Base-by-base conservation (phyloP, 1,140 invertebrate species). In the Aphelenchoides avenae region DNA sequence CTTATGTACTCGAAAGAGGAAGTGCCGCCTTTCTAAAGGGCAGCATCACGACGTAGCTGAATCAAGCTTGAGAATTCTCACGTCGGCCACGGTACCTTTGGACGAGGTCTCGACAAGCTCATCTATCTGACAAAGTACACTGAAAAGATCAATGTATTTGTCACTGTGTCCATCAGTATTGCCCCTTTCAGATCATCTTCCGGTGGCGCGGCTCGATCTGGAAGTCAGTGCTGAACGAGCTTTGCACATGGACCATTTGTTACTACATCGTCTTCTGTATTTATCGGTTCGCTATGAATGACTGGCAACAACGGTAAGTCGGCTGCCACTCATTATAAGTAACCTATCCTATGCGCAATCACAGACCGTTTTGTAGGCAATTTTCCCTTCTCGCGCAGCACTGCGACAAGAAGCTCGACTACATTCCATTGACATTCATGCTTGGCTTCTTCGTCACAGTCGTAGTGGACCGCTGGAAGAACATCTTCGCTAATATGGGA, bases 401-500 rank as follows among this genome's bases (percentile, higher is more conserved):
- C 37, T 39, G 15, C 3, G 50, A 66, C 30, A 56, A 42, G 29
- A 39, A 53, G 31, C 31, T 63, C 9, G 60, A 60, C 36, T 62
- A 65, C 36, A 62, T 70, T 18, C 67, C 67, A n/a, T 37, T 70
- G 22, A 67, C 68, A 5, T 70, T 70, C 42, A 70, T 70, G 54
- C n/a, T n/a, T n/a, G n/a, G 69, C 6, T 71, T 71, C 56, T 71
- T 69, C 31, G 69, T 71, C 6, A 66, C 43, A 15, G 43, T 66
- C 24, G 58, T 66, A n/a, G 52, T 66, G 11, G 64, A 66, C 27
- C 27, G 64, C 24, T 71, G 69, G 69, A 72, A 69, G 41, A 59
- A 65, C 22, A 73, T 71, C 20, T 70, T 71, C 30, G 43, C 43
- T 3, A 71, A 73, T 41, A 72, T 71, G 41, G 70, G 70, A 13